phyloP scores from a whole-genome alignment of 2,888 invertebrate species.

The Habrosyne pyritoides region DNA sequence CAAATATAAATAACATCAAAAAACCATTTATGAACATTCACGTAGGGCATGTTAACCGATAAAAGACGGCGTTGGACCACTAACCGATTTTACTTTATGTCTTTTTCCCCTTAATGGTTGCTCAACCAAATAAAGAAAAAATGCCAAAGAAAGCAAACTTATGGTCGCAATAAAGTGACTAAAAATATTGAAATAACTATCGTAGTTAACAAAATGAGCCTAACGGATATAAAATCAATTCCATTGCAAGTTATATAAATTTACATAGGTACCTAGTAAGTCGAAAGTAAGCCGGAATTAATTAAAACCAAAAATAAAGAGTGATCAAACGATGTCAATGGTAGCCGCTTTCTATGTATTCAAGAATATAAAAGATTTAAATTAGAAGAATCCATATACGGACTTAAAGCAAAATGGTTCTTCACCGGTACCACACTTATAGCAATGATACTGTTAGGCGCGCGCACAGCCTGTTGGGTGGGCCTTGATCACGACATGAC shows the following conservation, averaged over 20 bases:
- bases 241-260: too few species aligned
- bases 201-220: neutral
- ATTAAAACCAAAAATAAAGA: too few species aligned
- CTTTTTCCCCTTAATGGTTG: neutral
- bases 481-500: conserved; percentile 49
- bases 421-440: neutral
- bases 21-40: neutral
- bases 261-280: too few species aligned
- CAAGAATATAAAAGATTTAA: too few species aligned
- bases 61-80: neutral
- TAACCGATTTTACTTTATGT: neutral
- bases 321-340: too few species aligned
- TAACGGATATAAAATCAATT: neutral
- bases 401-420: neutral
- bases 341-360: too few species aligned
- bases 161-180: neutral
- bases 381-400: too few species aligned
- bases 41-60: neutral
- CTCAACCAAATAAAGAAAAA: neutral
- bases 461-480: conserved; percentile 52
- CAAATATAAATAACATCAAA: neutral
- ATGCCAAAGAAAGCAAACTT: neutral
- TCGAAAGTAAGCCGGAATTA: too few species aligned
- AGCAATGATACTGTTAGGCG: conserved; percentile 50
- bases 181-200: neutral